These are phyloP conservation scores for Eciton burchellii DNA, from an alignment of 1,140 invertebrate genomes.

Conservation along the genomic window DNA sequence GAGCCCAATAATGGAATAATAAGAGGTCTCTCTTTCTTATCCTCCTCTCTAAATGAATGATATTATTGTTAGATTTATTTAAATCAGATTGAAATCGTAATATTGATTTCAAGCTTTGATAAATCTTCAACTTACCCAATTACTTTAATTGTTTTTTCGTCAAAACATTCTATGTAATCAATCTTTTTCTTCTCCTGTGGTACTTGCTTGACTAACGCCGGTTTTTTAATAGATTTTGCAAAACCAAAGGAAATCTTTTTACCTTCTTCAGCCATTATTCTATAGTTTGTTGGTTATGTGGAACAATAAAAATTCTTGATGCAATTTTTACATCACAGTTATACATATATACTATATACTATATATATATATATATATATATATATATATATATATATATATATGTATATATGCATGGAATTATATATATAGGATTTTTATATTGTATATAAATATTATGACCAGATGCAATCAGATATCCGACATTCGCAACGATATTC, in stretches of 20 bases:
- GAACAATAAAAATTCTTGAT: too few relatives aligned
- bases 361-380: too few relatives aligned
- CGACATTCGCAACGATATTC: too few relatives aligned
- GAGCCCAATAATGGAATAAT: slow-evolving; percentile 88
- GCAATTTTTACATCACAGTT: too few relatives aligned
- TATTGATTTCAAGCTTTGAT: neutral
- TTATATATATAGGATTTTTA: too few relatives aligned
- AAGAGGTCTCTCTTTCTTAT: slow-evolving; percentile 85
- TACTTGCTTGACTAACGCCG: slow-evolving; percentile 84
- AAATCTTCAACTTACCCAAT: slow-evolving; percentile 86
- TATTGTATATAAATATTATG: too few relatives aligned
- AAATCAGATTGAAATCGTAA: slow-evolving; percentile 60
- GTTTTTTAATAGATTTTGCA: slow-evolving; percentile 89
- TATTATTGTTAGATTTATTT: slow-evolving; percentile 33
- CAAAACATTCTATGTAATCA: slow-evolving; percentile 91
- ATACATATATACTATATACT: too few relatives aligned
- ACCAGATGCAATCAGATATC: too few relatives aligned
- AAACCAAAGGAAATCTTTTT: slow-evolving; percentile 93
- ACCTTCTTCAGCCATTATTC: slow-evolving; percentile 83
- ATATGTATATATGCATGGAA: too few relatives aligned
- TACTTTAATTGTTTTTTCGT: slow-evolving; percentile 91
- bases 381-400: too few relatives aligned
- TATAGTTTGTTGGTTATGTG: neutral
- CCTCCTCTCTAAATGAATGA: slow-evolving; percentile 85
- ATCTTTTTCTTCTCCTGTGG: slow-evolving; percentile 85